These are phyloP conservation scores for Drosophila murphyi DNA, from an alignment of 1,140 invertebrate species.

Conservation along the genomic window DNA sequence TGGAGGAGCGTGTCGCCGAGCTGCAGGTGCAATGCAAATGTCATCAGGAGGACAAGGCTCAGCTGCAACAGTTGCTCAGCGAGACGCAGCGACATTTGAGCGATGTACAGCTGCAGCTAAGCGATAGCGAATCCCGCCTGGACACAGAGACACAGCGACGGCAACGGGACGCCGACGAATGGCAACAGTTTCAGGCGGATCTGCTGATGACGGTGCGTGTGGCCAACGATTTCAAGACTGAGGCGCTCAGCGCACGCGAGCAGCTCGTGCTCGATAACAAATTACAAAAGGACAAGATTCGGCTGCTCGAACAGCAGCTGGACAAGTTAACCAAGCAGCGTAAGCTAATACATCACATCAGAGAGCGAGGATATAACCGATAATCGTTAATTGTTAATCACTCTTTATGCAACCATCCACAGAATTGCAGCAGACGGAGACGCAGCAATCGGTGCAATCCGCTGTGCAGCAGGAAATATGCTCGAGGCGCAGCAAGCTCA, in stretches of 20 bases:
- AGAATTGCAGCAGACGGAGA: slow-evolving; percentile 85
- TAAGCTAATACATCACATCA: slow-evolving; percentile 35
- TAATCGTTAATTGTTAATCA: too few species aligned
- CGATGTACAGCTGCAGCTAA: slow-evolving; percentile 86
- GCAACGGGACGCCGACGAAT: slow-evolving; percentile 90
- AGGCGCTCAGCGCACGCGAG: slow-evolving; percentile 93
- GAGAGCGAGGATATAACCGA: too few species aligned
- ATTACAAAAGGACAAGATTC: slow-evolving; percentile 90
- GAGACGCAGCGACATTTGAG: slow-evolving; percentile 89
- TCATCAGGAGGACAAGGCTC: slow-evolving; percentile 91
- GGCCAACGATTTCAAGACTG: slow-evolving; percentile 97
- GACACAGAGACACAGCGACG: slow-evolving; percentile 87
- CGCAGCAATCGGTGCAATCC: slow-evolving; percentile 85
- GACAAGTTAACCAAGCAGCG: slow-evolving; percentile 87
- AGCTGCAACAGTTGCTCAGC: slow-evolving; percentile 87
- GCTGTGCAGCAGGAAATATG: slow-evolving; percentile 87
- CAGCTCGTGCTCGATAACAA: slow-evolving; percentile 93
- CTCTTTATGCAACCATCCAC: background rate
- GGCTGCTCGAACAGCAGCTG: slow-evolving; percentile 91
- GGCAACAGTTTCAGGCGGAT: slow-evolving; percentile 97
- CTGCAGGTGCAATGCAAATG: slow-evolving; percentile 90
- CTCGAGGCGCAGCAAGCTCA: slow-evolving; percentile 86
- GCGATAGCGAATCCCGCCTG: slow-evolving; percentile 86
- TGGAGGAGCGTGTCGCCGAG: slow-evolving; percentile 90
- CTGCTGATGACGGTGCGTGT: slow-evolving; percentile 96